phyloP scores from a whole-genome alignment of 2,888 invertebrate genomes.

The Volucella inflata region DNA sequence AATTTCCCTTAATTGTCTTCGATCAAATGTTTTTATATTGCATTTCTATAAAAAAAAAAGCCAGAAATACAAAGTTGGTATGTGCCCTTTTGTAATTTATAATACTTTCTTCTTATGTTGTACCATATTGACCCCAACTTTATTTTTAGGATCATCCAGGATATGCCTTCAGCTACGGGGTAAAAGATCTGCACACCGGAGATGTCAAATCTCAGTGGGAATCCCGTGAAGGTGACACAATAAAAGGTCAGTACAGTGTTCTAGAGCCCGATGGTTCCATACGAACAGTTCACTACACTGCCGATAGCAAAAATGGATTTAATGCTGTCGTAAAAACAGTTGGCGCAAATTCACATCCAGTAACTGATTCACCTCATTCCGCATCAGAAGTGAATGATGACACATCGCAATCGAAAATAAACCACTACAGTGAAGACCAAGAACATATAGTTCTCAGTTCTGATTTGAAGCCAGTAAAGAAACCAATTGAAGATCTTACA shows the following conservation, averaged over 20 bases:
- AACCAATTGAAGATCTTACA: conserved; percentile 81
- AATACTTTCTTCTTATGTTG: too few relatives aligned
- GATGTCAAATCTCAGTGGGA: conserved; percentile 86
- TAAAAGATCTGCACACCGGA: conserved; percentile 85
- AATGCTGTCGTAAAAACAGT: conserved; percentile 85
- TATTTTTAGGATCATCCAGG: conserved; percentile 84
- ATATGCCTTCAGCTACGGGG: conserved; percentile 86
- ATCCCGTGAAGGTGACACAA: conserved; percentile 85
- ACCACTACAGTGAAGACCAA: conserved; percentile 83
- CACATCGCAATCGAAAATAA: conserved; percentile 83
- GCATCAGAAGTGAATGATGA: conserved; percentile 78
- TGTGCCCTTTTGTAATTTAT: too few relatives aligned
- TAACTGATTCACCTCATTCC: conserved; percentile 81
- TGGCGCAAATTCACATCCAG: conserved; percentile 83
- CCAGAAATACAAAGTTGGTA: too few relatives aligned
- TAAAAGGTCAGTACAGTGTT: conserved; percentile 87
- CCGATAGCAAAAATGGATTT: conserved; percentile 85
- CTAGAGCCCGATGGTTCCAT: conserved; percentile 88
- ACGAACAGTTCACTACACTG: conserved; percentile 85
- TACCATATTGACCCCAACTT: not conserved
- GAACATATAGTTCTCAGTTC: conserved; percentile 83
- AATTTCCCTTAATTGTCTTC: too few relatives aligned
- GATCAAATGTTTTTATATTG: too few relatives aligned
- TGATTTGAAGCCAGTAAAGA: conserved; percentile 80
- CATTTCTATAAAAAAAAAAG: too few relatives aligned